These are phyloP conservation scores for Steinernema scapterisci DNA, from an alignment of 2,888 invertebrate species.

Conservation along the genomic window DNA sequence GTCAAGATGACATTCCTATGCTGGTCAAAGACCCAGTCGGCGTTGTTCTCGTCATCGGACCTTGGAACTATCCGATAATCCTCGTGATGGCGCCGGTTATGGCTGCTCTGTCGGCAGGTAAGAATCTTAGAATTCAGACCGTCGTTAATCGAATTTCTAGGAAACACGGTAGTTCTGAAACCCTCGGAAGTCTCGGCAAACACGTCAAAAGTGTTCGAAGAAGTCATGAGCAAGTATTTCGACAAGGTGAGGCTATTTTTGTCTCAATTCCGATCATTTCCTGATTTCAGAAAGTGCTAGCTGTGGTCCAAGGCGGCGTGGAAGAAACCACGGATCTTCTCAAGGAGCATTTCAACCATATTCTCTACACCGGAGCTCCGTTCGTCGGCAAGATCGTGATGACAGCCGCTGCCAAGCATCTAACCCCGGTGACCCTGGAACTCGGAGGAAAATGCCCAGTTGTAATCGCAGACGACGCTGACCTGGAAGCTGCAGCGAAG, in stretches of 20 bases:
- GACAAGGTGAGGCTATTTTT: slow-evolving; percentile 39
- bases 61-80: slow-evolving; percentile 90
- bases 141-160: too few relatives aligned
- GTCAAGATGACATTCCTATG: slow-evolving; percentile 11
- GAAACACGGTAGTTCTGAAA: slow-evolving; percentile 47
- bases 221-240: slow-evolving; percentile 54
- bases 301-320: slow-evolving; percentile 81
- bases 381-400: slow-evolving; percentile 86
- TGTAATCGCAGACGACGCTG: slow-evolving; percentile 80
- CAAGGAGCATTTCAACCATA: slow-evolving; percentile 87
- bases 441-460: slow-evolving; percentile 81
- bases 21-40: slow-evolving; percentile 81
- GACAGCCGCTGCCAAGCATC: slow-evolving; percentile 82
- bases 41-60: slow-evolving; percentile 80
- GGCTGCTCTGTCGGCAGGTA: slow-evolving; percentile 57
- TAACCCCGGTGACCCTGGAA: slow-evolving; percentile 91
- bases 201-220: slow-evolving; percentile 46
- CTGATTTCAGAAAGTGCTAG: slow-evolving; percentile 67
- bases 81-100: slow-evolving; percentile 58
- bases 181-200: slow-evolving; percentile 59
- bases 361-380: slow-evolving; percentile 84
- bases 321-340: slow-evolving; percentile 83
- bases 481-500: slow-evolving; percentile 79
- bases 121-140: neutral
- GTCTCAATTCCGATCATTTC: neutral